Conservation (phyloP, 1,140 invertebrate species). For the Chrysomallon squamiferum region DNA sequence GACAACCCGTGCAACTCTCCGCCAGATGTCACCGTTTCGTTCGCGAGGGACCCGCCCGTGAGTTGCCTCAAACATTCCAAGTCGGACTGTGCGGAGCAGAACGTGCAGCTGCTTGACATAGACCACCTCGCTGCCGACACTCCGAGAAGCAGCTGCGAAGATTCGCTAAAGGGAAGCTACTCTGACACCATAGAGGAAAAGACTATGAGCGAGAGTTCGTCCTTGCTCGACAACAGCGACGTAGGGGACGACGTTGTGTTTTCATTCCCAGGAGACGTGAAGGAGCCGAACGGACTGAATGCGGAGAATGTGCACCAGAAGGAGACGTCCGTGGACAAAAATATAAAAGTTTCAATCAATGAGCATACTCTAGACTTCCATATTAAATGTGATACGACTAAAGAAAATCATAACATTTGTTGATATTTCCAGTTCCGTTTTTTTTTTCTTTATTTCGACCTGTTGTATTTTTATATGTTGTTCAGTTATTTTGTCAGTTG, state of each 20-base stretch:
- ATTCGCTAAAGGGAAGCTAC: not conserved
- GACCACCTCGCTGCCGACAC: not conserved
- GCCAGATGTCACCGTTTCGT: not conserved
- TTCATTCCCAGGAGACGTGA: not conserved
- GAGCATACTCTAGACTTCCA: conserved; percentile 1
- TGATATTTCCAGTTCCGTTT: not conserved
- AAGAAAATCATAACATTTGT: not conserved
- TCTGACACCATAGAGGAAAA: not conserved
- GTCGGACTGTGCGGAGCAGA: not conserved
- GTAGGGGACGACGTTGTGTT: not conserved
- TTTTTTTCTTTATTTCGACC: no score
- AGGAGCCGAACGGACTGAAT: not conserved
- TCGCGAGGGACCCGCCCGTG: not conserved
- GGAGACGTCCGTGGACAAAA: not conserved
- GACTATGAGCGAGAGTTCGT: not conserved
- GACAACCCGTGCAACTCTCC: not conserved
- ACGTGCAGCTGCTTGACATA: not conserved
- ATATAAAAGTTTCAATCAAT: not conserved
- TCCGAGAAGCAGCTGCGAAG: no score
- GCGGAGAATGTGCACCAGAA: not conserved
- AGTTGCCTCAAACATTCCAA: not conserved
- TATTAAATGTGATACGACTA: not conserved
- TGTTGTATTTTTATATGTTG: no score
- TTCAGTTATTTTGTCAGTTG: no score
- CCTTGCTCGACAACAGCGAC: not conserved